Evolutionary conservation across 2,113 vertebrate genomes (phyloP).

Genomic region (Malurus cyaneus): DNA sequence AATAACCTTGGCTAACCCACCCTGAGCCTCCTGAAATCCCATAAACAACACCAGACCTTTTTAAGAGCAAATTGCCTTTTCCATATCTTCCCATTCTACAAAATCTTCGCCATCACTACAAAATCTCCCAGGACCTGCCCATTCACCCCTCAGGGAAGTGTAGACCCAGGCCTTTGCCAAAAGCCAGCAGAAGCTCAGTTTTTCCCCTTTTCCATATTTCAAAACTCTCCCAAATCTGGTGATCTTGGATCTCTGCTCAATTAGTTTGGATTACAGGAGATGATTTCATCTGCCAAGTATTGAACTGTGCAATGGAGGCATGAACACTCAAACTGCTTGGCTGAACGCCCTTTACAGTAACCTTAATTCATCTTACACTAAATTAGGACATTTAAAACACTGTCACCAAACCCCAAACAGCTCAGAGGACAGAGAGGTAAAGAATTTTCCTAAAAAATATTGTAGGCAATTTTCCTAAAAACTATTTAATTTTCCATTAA

Average conservation of each 20-base stretch:
- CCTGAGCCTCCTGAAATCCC: background rate
- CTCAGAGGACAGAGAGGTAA: background rate
- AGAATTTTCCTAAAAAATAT: background rate
- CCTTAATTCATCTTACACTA: background rate
- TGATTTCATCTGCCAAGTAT: background rate
- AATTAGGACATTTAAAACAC: background rate
- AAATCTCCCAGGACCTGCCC: background rate
- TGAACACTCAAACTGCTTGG: background rate
- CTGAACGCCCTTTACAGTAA: background rate
- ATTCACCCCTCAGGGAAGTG: too few species aligned
- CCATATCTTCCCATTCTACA: fast-evolving
- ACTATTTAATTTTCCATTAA: background rate
- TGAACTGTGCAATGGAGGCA: background rate
- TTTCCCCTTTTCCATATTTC: background rate
- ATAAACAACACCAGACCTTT: background rate
- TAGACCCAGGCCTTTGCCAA: background rate
- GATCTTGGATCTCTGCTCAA: background rate
- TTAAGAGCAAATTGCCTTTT: background rate
- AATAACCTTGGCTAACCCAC: background rate
- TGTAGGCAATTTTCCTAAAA: background rate
- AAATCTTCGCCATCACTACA: background rate
- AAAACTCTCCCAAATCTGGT: background rate
- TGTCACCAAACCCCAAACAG: background rate
- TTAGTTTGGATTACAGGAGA: background rate
- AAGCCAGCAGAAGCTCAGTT: background rate